phyloP scores from a whole-genome alignment of 2,797 vertebrate species.

The Aeoliscus strigatus region DNA sequence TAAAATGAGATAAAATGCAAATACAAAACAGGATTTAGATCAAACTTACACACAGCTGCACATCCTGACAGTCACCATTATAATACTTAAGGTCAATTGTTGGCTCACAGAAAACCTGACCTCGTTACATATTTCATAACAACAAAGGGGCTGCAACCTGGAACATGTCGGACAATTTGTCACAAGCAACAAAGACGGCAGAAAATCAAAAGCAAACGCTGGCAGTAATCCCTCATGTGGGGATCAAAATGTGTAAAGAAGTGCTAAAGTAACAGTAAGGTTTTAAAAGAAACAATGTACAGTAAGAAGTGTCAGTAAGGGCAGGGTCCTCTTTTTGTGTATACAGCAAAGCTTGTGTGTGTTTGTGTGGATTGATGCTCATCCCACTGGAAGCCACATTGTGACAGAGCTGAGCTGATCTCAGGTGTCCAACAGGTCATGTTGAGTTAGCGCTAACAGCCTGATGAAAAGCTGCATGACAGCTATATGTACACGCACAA shows the following conservation, averaged over 20 bases:
- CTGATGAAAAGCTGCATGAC: slow-evolving; percentile 31
- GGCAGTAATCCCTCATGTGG: slow-evolving; percentile 42
- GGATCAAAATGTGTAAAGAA: slow-evolving; percentile 50
- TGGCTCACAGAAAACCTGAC: slow-evolving; percentile 4
- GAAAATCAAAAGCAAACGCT: slow-evolving; percentile 44
- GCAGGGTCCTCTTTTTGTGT: slow-evolving; percentile 41
- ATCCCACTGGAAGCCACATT: slow-evolving; percentile 27
- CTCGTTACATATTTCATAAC: slow-evolving; percentile 35
- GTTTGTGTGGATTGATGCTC: slow-evolving; percentile 41
- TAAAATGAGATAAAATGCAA: too few species aligned
- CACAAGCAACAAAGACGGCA: slow-evolving; percentile 25
- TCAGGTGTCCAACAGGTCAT: slow-evolving; percentile 43
- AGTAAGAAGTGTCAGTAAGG: slow-evolving; percentile 47
- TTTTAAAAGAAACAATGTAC: slow-evolving; percentile 30
- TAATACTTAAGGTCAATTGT: slow-evolving; percentile 26
- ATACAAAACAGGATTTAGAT: background rate
- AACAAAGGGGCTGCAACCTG: slow-evolving; percentile 43
- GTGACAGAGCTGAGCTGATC: slow-evolving; percentile 44
- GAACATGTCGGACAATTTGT: slow-evolving; percentile 45
- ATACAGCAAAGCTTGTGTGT: slow-evolving; percentile 18
- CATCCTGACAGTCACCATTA: background rate
- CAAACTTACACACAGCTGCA: background rate
- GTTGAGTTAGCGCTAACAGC: slow-evolving; percentile 36
- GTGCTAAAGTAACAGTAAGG: slow-evolving; percentile 35
- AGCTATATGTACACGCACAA: slow-evolving; percentile 32